Evolutionary conservation across 37 sponge, comb jelly and placozoan genomes (phyloP), one percentile per base, ranked within the genome.

Genomic region (Eunapius fragilis): DNA sequence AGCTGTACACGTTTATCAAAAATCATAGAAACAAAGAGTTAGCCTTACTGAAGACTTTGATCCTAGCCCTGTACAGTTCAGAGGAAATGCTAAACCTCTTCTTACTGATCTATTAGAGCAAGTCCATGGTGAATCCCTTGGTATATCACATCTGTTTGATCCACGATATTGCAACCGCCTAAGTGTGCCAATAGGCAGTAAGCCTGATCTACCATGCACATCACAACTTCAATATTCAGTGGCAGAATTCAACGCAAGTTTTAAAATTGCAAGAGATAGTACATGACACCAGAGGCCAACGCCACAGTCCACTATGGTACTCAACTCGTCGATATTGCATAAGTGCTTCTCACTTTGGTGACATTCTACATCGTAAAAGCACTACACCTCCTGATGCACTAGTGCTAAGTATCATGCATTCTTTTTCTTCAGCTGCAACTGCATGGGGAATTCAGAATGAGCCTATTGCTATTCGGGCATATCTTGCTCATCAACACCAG

Each of bases 281-380:
- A 78, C 45, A 25, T 13, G n/a, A 70, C 2, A 86, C 79, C 30
- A 11, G 11, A 7, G 31, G 78, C 68, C 86, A 86, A 50, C 9
- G 33, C 11, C 30, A 31, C 26, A 78, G 73, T 14, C 48, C 86
- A 25, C 2, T 37, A 31, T 86, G 80, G 79, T 86, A 69, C 38
- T 13, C 26, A 2, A 80, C 37, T 13, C 24, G 79, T 9, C 0
- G 50, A 25, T 86, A 47, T 50, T 31, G 79, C 0, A 25, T 86
- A 31, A 84, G 77, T 70, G 31, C 86, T 68, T 86, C 79, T 26
- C 27, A 32, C 17, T 86, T 86, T 86, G 86, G 86, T 9, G 24
- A 78, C 31, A 45, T 86, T 37, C 33, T 71, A 9, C 27, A 69
- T 7, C 36, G 86, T n/a, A 69, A 41, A 23, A n/a, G 25, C 22